These are phyloP conservation scores for Tragelaphus eurycerus DNA, from an alignment of 2,797 vertebrate genomes.

Conservation along the genomic window DNA sequence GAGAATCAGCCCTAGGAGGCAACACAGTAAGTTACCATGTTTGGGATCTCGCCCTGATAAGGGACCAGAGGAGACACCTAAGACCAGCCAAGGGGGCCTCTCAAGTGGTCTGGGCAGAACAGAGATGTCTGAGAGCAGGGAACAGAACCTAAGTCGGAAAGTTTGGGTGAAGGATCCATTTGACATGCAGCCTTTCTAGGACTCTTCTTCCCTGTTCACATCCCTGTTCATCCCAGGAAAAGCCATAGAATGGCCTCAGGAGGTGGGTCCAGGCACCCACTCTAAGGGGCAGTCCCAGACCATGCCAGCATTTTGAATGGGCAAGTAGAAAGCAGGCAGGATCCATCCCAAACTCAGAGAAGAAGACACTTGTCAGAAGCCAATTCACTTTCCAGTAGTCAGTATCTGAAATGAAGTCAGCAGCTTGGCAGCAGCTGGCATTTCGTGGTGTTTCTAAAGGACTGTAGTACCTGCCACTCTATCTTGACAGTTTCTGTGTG, in stretches of 20 bases:
- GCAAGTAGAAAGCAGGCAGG: slow-evolving; percentile 42
- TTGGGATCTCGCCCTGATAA: not conserved
- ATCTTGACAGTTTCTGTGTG: slow-evolving; percentile 45
- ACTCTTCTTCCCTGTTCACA: not conserved
- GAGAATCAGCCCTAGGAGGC: not conserved
- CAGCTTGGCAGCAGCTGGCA: not conserved
- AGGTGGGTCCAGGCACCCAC: not conserved
- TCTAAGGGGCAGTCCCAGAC: not conserved
- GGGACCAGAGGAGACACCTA: not conserved
- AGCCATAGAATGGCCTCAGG: slow-evolving; percentile 11
- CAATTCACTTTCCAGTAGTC: slow-evolving; percentile 46
- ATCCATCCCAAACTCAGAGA: not conserved
- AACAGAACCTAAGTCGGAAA: not conserved
- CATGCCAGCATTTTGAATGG: not conserved
- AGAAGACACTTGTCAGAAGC: slow-evolving; percentile 69
- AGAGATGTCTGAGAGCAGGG: not conserved
- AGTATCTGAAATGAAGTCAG: slow-evolving; percentile 62
- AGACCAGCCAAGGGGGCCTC: not conserved
- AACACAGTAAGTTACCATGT: not conserved
- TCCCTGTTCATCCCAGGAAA: not conserved
- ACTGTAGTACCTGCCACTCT: slow-evolving; percentile 20
- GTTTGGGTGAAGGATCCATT: not conserved
- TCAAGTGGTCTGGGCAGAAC: not conserved
- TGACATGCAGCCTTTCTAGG: slow-evolving; percentile 21
- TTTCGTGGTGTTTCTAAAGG: slow-evolving; percentile 40